Conservation (phyloP, 35 echinoderm and acorn worm genomes). For the Amphiura filiformis region DNA sequence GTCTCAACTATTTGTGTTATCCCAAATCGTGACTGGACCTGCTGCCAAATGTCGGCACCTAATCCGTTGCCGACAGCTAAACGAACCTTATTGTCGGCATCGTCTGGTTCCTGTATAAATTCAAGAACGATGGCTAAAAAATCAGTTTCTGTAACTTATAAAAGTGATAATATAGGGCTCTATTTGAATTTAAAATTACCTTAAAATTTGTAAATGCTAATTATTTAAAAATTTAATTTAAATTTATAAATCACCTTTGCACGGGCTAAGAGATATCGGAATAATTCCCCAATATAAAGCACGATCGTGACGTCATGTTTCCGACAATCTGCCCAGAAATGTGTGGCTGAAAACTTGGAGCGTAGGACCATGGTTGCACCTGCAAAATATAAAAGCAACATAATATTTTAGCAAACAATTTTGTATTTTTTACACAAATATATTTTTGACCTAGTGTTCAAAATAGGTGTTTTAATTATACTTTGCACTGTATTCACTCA, state of each 20-base stretch:
- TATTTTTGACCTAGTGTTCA: background rate
- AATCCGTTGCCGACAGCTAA: conserved; percentile 93
- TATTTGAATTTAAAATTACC: too few species aligned
- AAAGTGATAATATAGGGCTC: too few species aligned
- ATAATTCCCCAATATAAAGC: conserved; percentile 95
- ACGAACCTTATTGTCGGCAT: conserved; percentile 74
- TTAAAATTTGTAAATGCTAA: too few species aligned
- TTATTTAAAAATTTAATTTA: too few species aligned
- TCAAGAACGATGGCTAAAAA: background rate
- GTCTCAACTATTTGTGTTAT: conserved; percentile 81
- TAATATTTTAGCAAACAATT: background rate
- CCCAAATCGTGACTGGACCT: conserved; percentile 63
- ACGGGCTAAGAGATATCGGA: conserved; percentile 82
- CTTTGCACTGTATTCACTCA: too few species aligned
- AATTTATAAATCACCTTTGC: conserved; percentile 78
- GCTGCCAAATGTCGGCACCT: conserved; percentile 82
- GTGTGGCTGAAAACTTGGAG: conserved; percentile 85
- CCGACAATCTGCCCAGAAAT: conserved; percentile 90
- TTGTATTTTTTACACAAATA: too few species aligned
- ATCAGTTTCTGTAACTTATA: too few species aligned
- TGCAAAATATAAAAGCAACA: background rate
- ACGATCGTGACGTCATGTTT: conserved; percentile 93
- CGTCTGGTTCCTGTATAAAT: conserved; percentile 52
- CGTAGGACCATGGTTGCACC: conserved; percentile 83
- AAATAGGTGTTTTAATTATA: too few species aligned